Conservation (phyloP, 1,140 invertebrate genomes). For the Andrena cerasifolii region DNA sequence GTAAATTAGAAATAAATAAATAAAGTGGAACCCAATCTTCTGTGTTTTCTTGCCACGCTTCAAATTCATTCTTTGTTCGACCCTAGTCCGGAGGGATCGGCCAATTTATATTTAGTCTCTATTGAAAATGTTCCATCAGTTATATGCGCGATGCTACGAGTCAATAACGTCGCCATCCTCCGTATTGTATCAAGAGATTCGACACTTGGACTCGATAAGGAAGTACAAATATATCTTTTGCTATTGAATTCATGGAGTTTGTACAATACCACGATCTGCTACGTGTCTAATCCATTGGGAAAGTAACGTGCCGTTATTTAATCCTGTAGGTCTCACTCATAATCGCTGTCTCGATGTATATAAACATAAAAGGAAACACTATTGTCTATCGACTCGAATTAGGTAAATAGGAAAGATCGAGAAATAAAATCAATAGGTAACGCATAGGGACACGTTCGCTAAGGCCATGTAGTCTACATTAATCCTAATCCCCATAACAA, state of each 20-base stretch:
- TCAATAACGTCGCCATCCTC: neutral
- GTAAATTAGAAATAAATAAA: no score
- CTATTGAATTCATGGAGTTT: slow-evolving; percentile 52
- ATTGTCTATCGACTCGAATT: neutral
- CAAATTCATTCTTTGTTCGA: no score
- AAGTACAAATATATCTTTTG: slow-evolving; percentile 61
- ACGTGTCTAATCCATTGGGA: slow-evolving; percentile 63
- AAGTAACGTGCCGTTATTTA: slow-evolving; percentile 55
- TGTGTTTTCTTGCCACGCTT: no score
- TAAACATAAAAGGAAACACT: neutral
- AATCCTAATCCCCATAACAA: no score
- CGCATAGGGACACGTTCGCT: no score
- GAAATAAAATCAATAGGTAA: no score
- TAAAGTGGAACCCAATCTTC: no score
- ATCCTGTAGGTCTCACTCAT: slow-evolving; percentile 47
- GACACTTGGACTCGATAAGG: slow-evolving; percentile 20
- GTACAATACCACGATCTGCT: slow-evolving; percentile 41
- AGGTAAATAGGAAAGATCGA: slow-evolving; percentile 9
- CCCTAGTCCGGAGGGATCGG: no score
- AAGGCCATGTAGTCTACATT: no score
- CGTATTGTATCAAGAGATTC: slow-evolving; percentile 27
- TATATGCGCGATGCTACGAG: no score
- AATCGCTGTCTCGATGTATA: slow-evolving; percentile 35
- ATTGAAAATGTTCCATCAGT: neutral
- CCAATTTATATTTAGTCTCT: no score